phyloP scores from a whole-genome alignment of 2,113 vertebrate genomes.

The Lynx canadensis region DNA sequence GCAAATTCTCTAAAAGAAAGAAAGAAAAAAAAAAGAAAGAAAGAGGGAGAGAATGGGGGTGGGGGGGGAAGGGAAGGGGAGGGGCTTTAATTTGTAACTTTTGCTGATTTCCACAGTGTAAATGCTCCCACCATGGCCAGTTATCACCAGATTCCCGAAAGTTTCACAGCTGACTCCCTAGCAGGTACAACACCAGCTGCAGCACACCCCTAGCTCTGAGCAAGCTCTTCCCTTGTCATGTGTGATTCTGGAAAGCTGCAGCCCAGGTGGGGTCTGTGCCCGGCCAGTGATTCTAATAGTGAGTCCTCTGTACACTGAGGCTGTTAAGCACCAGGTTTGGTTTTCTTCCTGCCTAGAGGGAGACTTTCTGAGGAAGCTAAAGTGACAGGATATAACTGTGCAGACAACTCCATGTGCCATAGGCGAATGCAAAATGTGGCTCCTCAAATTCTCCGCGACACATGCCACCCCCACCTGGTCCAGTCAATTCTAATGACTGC shows the following conservation, averaged over 20 bases:
- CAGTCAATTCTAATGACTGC: not conserved
- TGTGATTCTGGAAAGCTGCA: not conserved
- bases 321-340: not conserved
- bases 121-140: not conserved
- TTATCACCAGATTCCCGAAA: too few relatives aligned
- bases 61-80: not conserved
- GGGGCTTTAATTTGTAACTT: conserved; percentile 27
- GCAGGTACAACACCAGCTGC: not conserved
- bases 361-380: not conserved
- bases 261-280: too few relatives aligned
- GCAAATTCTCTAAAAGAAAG: not conserved
- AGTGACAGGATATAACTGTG: not conserved
- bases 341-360: not conserved
- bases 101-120: not conserved
- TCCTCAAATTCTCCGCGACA: not conserved
- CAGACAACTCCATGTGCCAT: not conserved
- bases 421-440: not conserved
- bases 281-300: not conserved
- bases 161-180: not conserved
- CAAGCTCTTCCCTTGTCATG: not conserved
- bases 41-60: too few relatives aligned
- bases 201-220: not conserved
- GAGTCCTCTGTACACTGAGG: not conserved
- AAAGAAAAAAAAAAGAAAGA: not conserved
- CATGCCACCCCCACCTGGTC: not conserved